Base-by-base conservation (phyloP, 2,113 vertebrate genomes). In the Nanorana parkeri region DNA sequence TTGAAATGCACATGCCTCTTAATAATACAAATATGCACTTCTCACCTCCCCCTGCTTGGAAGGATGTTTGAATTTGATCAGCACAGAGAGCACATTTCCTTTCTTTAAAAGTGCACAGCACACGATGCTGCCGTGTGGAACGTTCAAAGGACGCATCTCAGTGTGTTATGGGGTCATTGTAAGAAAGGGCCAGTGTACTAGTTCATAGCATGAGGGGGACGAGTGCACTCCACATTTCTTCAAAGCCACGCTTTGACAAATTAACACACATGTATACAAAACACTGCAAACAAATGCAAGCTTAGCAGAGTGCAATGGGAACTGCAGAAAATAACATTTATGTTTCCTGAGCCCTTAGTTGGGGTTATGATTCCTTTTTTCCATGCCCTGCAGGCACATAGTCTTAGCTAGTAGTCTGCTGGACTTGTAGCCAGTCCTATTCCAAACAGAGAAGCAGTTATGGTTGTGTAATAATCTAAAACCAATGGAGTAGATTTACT, bases 11-110 rank as follows among this genome's bases (percentile, higher is more conserved):
- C 17, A 32, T 55, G 61, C 28, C 75, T 66, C 26, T 47, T 74
- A 66, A 75, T 82, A 82, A 68, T 24, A 83, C 80, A 68, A 51
- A 68, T 60, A 56, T 76, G 71, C 72, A 83, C 80, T 83, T 75
- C 80, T 81, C 80, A 81, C 80, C 80, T 66, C 61, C 72, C 80
- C 80, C 61, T 81, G 80, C 80, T 67, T 65, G 61, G 52, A 41
- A 68, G 80, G 72, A 76, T 75, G 54, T 83, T 52, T 83, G 71
- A 82, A 75, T 76, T 68, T 60, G 63, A 68, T 83, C 80, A 60
- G 68, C 71, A 68, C 72, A 64, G 63, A 72, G 71, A 82, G 71
- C 63, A 82, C 47, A 82, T 76, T 83, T 76, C 72, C 80, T 76
- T 74, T 83, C 71, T 76, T 47, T 56, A 82, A 76, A 67, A 58